Evolutionary conservation across 2,888 invertebrate species (phyloP), one percentile per base, ranked within the genome.

Genomic region (Melanchra persicariae): DNA sequence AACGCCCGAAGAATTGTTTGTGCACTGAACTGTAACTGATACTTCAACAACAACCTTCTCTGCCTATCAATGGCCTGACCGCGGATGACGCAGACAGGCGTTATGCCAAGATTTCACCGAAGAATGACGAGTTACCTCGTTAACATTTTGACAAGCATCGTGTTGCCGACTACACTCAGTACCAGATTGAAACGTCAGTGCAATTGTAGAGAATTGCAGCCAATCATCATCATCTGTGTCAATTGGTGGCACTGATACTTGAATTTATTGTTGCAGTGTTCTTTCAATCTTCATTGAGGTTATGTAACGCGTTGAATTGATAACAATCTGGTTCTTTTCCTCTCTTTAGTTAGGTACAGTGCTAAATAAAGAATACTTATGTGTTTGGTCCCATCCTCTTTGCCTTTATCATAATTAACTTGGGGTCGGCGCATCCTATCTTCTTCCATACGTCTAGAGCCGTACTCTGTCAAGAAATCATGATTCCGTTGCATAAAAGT

Each of bases 51-150:
- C 70, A 74, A 77, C 86, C 81, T 85, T 78, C 77, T 52, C 24
- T 49, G 65, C 58, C 52, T 72, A 58, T 77, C 77, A 72, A 45
- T 68, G 61, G 63, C 59, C 54, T 73, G 57, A 84, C 71, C 68
- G 60, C 58, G 37, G 60, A 61, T 85, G 79, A 81, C 79, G 84
- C 61, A 73, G 78, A 75, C 76, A 84, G 84, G 84, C 84, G 79
- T 74, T 59, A 75, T 85, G 87, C 86, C 84, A 85, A 75, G 73
- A 70, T 70, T 61, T 70, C 61, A 74, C 66, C 60, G 64, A 80
- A 68, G 70, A 84, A 67, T 75, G 62, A 84, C 73, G 51, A 70
- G 69, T 55, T 61, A n/a, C 52, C 61, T 77, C 68, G 70, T 71
- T 67, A 72, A 62, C 54, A 76, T 59, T 67, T 70, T 70, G 58